Base-by-base conservation (phyloP, 2,797 vertebrate genomes). In the Geotrypetes seraphini region DNA sequence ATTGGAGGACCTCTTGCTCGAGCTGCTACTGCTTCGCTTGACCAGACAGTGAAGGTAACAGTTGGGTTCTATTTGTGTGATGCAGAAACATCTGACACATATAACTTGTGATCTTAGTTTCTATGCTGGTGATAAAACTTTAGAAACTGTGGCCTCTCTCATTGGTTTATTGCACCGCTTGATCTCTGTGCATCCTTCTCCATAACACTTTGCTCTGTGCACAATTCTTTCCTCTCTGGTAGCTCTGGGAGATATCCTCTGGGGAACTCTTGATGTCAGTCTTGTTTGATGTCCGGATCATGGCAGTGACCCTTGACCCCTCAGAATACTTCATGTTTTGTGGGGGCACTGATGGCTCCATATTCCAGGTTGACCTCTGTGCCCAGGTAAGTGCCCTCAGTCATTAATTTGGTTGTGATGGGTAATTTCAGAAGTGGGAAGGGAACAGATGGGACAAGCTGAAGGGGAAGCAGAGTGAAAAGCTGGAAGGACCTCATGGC, bases 191-290 rank as follows among this genome's bases (percentile, higher is more conserved):
- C n/a, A n/a, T n/a, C n/a, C n/a, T n/a, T n/a, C n/a, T n/a, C n/a
- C n/a, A n/a, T n/a, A n/a, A n/a, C n/a, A n/a, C 8, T 16, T 10
- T 11, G 14, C 22, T 10, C 22, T 3, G 19, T 23, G 3, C 0
- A 20, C 3, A 16, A 3, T 12, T 16, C 7, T 23, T 1, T 19
- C 12, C 21, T 22, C 7, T 30, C 2, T 16, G 50, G n/a, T 56
- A 98, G 93, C 80, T 98, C 8, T 97, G 94, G 94, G 92, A 94
- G 57, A 19, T 97, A 56, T 90, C 91, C 0, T 96, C 94, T 0
- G 94, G 94, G 1, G 87, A 94, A 22, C 78, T 98, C 37, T 79
- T 98, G 10, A 66, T 97, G 2, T 97, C 92, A 0, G 66, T 98
- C 6, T 77, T 98, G 18, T 97, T 97, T 1, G 92, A 97, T 0